A percentile compares a stretch with the other conserved stretches of the same genome.
These are phyloP conservation scores for Drosophila mulleri DNA, from an alignment of 2,888 invertebrate species.

Conservation along the genomic window DNA sequence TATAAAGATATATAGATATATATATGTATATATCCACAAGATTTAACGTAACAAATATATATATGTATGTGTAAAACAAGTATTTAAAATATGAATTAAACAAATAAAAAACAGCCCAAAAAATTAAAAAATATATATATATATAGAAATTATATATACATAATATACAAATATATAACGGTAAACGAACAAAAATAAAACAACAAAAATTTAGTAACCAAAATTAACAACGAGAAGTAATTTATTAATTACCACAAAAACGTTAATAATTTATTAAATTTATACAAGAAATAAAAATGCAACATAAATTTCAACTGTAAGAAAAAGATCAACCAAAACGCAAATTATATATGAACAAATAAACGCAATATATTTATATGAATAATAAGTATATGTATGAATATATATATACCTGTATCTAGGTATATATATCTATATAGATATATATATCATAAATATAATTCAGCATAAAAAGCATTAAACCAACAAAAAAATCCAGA, in stretches of 20 bases:
- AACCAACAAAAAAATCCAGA: constrained; percentile 68
- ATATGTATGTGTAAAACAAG: constrained; percentile 30
- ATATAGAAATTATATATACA: constrained; percentile 24
- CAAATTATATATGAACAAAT: constrained; percentile 55
- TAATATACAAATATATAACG: constrained; percentile 21
- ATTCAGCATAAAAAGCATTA: constrained; percentile 48
- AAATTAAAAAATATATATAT: constrained; percentile 8
- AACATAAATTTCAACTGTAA: not conserved
- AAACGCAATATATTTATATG: constrained; percentile 55
- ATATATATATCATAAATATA: constrained; percentile 15
- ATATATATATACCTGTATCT: constrained; percentile 26
- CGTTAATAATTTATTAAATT: constrained; percentile 39
- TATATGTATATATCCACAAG: constrained; percentile 15
- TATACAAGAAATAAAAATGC: constrained; percentile 15
- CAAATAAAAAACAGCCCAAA: constrained; percentile 31
- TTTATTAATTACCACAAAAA: constrained; percentile 35
- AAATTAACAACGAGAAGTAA: constrained; percentile 54
- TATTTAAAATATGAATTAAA: constrained; percentile 33
- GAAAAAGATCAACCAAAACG: constrained; percentile 49
- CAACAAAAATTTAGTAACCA: constrained; percentile 34
- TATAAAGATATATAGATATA: constrained; percentile 11
- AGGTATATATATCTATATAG: constrained; percentile 16
- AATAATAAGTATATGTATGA: constrained; percentile 7
- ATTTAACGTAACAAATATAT: constrained; percentile 18
- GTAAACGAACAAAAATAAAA: constrained; percentile 6